Evolutionary conservation across 2,888 invertebrate species (phyloP).

Genomic region (Pasiphila rectangulata): DNA sequence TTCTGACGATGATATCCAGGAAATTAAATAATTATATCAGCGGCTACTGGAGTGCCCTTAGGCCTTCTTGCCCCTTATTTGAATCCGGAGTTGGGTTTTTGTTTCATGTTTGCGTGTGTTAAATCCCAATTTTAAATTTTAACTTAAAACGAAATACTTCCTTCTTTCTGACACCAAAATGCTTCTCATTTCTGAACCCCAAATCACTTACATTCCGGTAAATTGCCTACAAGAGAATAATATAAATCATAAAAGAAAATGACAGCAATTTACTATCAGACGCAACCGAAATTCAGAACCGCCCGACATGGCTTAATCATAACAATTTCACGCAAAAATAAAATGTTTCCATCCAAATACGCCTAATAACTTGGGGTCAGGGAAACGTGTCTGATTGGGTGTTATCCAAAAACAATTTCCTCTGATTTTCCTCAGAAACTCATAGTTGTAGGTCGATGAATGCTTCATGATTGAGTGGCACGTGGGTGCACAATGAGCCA

Average conservation of each 20-base stretch:
- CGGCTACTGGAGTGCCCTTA: too few relatives aligned
- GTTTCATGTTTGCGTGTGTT: too few relatives aligned
- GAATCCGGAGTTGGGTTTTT: too few relatives aligned
- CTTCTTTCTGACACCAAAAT: too few relatives aligned
- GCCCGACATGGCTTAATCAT: slow-evolving; percentile 2
- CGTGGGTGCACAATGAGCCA: slow-evolving; percentile 60
- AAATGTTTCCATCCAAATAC: slow-evolving; percentile 14
- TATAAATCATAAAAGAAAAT: slow-evolving; percentile 5
- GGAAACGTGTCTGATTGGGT: slow-evolving; percentile 16
- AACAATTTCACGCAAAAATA: slow-evolving; percentile 4
- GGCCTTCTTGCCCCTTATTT: too few relatives aligned
- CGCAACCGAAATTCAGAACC: not conserved
- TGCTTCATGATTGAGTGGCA: slow-evolving; percentile 56
- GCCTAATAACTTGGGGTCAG: slow-evolving; percentile 17
- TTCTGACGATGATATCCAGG: too few relatives aligned
- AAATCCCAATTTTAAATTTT: too few relatives aligned
- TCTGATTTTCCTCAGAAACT: slow-evolving; percentile 18
- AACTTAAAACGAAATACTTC: too few relatives aligned
- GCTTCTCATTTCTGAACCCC: too few relatives aligned
- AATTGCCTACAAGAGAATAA: not conserved
- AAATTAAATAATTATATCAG: too few relatives aligned
- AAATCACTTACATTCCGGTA: not conserved
- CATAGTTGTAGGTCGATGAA: slow-evolving; percentile 46
- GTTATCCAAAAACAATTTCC: slow-evolving; percentile 22
- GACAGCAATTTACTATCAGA: not conserved